Percentiles rank a stretch among this genome's conserved stretches.
Evolutionary conservation across 2,888 invertebrate genomes (phyloP).

Genomic region (Cosmia trapezina): DNA sequence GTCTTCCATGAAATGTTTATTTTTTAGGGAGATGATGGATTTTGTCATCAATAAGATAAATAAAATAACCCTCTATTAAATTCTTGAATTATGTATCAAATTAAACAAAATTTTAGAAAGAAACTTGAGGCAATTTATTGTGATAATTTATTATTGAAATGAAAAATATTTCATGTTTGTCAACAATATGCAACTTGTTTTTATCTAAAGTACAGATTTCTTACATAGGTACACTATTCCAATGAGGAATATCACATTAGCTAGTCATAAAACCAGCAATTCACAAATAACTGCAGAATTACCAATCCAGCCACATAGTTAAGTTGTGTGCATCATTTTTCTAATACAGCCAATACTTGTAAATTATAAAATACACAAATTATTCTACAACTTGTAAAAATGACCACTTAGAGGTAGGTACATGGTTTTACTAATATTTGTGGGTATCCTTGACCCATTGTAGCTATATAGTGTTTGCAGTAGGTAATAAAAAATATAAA

Average conservation of each 20-base stretch:
- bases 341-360: slow-evolving; percentile 65
- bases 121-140: slow-evolving; percentile 84
- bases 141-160: slow-evolving; percentile 74
- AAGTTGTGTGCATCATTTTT: slow-evolving; percentile 58
- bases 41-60: slow-evolving; percentile 17
- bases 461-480: slow-evolving; percentile 6
- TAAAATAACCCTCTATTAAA: slow-evolving; percentile 1
- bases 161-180: slow-evolving; percentile 78
- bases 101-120: slow-evolving; percentile 69
- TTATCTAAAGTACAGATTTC: slow-evolving; percentile 72
- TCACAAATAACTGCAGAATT: slow-evolving; percentile 60
- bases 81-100: slow-evolving; percentile 26
- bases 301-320: slow-evolving; percentile 60
- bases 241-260: slow-evolving; percentile 78
- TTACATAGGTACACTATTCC: slow-evolving; percentile 65
- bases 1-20: slow-evolving; percentile 73
- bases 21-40: slow-evolving; percentile 67
- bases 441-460: slow-evolving; percentile 21
- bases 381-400: slow-evolving; percentile 64
- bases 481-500: slow-evolving; percentile 7
- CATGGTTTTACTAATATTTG: slow-evolving; percentile 30
- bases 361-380: slow-evolving; percentile 63
- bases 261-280: slow-evolving; percentile 71
- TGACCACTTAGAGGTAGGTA: slow-evolving; percentile 67
- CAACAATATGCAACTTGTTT: slow-evolving; percentile 78